A percentile compares a stretch with the other conserved stretches of the same genome.
Evolutionary conservation across 2,888 invertebrate species (phyloP).

Genomic region (Kuschelorhynchus macadamiae): DNA sequence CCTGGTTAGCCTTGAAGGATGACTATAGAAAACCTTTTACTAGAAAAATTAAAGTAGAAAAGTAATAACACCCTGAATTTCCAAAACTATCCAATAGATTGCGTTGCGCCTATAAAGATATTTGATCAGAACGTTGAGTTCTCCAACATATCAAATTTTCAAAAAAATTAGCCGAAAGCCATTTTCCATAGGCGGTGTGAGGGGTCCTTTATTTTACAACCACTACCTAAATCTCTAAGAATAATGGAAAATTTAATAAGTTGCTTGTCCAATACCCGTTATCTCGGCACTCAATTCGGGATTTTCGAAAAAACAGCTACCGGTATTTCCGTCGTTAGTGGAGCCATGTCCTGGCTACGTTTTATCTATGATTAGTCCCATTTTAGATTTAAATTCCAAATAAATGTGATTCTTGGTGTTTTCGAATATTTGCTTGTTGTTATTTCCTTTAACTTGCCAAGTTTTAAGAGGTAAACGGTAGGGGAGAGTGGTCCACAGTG

Average conservation of each 20-base stretch:
- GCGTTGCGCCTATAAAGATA: too few relatives aligned
- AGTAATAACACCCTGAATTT: too few relatives aligned
- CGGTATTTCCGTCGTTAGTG: constrained; percentile 11
- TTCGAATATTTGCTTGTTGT: constrained; percentile 51
- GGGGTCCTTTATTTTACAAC: too few relatives aligned
- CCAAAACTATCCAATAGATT: too few relatives aligned
- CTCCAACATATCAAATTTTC: too few relatives aligned
- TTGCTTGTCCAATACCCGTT: not conserved
- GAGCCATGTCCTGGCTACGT: constrained; percentile 5
- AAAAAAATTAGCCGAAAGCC: too few relatives aligned
- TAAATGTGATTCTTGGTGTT: constrained; percentile 44
- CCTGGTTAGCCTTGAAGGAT: too few relatives aligned
- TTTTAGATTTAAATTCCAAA: constrained; percentile 16
- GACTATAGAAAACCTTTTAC: too few relatives aligned
- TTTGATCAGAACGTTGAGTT: too few relatives aligned
- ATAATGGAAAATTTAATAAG: constrained; percentile 2
- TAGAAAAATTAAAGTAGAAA: too few relatives aligned
- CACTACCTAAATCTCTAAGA: not conserved
- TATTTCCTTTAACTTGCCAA: constrained; percentile 57
- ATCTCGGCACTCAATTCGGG: not conserved
- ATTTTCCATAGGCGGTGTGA: too few relatives aligned
- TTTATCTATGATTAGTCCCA: constrained; percentile 8
- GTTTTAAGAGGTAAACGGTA: constrained; percentile 49
- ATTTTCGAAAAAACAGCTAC: not conserved
- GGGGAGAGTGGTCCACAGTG: too few relatives aligned